Evolutionary conservation across 1,140 invertebrate genomes (phyloP).

Genomic region (Andrena cerasifolii): DNA sequence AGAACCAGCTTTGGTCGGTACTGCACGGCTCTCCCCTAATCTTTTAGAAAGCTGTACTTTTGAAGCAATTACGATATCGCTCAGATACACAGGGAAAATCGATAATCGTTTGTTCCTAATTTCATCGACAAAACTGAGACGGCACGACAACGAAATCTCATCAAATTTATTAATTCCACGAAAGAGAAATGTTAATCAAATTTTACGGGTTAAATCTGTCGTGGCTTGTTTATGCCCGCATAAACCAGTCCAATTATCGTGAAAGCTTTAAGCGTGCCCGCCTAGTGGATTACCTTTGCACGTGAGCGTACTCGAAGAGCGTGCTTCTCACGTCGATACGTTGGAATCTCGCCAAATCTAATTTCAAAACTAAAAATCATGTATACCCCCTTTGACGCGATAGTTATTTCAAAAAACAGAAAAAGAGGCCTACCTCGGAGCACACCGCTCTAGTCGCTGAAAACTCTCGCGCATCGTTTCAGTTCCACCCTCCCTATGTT

Average conservation of each 20-base stretch:
- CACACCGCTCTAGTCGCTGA: neutral
- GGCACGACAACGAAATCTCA: conserved; percentile 1
- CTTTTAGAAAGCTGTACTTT: no score
- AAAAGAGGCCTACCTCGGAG: neutral
- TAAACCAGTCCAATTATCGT: conserved; percentile 60
- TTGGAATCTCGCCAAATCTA: conserved; percentile 51
- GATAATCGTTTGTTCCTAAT: neutral
- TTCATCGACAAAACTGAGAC: neutral
- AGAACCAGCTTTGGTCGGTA: no score
- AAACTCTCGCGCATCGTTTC: conserved; percentile 11
- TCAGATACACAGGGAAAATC: no score
- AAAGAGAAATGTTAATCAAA: conserved; percentile 55
- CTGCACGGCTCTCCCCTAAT: no score
- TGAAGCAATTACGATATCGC: no score
- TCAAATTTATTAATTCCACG: conserved; percentile 34
- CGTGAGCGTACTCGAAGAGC: conserved; percentile 13
- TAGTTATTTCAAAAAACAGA: neutral
- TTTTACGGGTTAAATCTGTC: conserved; percentile 52
- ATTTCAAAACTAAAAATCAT: conserved; percentile 48
- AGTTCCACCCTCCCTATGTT: neutral
- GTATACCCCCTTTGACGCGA: conserved; percentile 13
- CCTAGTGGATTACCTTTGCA: conserved; percentile 43
- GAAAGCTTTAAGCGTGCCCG: conserved; percentile 40
- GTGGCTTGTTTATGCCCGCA: conserved; percentile 41
- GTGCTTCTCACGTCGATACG: conserved; percentile 38